These are phyloP conservation scores for Drosophila sulfurigaster DNA, from an alignment of 1,140 invertebrate species.

Conservation along the genomic window DNA sequence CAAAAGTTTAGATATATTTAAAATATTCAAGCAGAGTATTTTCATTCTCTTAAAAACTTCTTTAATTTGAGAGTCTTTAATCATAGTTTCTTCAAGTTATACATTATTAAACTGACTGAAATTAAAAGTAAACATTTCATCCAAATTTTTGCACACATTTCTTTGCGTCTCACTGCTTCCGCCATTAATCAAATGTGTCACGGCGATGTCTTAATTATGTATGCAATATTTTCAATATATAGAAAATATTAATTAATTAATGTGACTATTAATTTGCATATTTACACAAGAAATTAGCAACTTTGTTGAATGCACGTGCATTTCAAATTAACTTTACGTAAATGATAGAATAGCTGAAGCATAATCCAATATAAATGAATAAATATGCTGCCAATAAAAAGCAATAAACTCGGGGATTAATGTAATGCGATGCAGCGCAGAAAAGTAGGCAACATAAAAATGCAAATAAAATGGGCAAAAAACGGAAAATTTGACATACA, in stretches of 20 bases:
- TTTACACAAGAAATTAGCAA: neutral
- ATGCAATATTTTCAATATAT: too few species aligned
- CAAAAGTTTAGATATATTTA: too few species aligned
- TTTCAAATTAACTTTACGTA: neutral
- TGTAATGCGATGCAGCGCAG: neutral
- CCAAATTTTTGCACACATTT: too few species aligned
- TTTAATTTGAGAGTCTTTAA: too few species aligned
- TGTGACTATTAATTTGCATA: constrained; percentile 1
- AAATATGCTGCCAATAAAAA: neutral
- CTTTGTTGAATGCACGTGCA: neutral
- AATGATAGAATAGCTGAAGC: neutral
- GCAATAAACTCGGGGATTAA: neutral
- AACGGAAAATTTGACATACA: neutral
- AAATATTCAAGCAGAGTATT: too few species aligned
- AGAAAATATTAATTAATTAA: neutral
- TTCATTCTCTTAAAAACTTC: too few species aligned
- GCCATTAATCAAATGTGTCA: too few species aligned
- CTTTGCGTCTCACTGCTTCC: too few species aligned
- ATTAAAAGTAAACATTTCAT: too few species aligned
- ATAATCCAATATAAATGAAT: constrained; percentile 4
- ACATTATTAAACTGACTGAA: too few species aligned
- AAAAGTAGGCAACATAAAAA: neutral
- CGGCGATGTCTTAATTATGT: neutral
- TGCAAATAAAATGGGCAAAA: neutral
- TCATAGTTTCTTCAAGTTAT: too few species aligned